These are phyloP conservation scores for Panthera tigris DNA, from an alignment of 2,113 vertebrate species.

Conservation along the genomic window DNA sequence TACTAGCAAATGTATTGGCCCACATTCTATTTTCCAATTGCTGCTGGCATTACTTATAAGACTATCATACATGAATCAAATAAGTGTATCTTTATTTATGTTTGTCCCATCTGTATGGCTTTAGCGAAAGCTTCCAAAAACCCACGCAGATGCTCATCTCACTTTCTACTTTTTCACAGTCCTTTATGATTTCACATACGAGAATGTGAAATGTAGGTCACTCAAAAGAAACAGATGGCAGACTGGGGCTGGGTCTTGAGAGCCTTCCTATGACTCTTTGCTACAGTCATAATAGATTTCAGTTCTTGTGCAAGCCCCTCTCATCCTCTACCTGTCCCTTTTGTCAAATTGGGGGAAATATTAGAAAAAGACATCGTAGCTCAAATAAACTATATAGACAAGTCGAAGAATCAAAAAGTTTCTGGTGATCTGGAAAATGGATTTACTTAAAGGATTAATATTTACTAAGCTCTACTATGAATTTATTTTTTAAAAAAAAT, in stretches of 20 bases:
- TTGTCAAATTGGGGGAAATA: not conserved
- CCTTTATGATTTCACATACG: not conserved
- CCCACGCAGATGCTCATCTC: not conserved
- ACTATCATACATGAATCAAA: not conserved
- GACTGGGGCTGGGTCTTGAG: not conserved
- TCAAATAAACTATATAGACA: not conserved
- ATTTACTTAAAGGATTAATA: not conserved
- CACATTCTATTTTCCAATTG: slow-evolving; percentile 17
- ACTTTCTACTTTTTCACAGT: slow-evolving; percentile 52
- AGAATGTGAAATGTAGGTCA: not conserved
- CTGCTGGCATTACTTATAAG: not conserved
- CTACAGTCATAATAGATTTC: not conserved
- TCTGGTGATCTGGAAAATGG: not conserved
- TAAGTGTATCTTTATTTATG: slow-evolving; percentile 20
- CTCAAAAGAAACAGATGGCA: slow-evolving; percentile 29
- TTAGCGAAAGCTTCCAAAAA: slow-evolving; percentile 45
- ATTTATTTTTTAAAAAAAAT: not conserved
- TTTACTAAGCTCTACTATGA: not conserved
- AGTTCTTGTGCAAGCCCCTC: not conserved
- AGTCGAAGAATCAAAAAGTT: not conserved
- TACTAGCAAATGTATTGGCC: slow-evolving; percentile 20
- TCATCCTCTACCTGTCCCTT: not conserved
- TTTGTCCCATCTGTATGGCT: slow-evolving; percentile 24
- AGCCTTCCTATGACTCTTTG: not conserved
- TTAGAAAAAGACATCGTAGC: not conserved